These are phyloP conservation scores for Lasaia peninsularis DNA, from an alignment of 1,140 invertebrate genomes.

Conservation along the genomic window DNA sequence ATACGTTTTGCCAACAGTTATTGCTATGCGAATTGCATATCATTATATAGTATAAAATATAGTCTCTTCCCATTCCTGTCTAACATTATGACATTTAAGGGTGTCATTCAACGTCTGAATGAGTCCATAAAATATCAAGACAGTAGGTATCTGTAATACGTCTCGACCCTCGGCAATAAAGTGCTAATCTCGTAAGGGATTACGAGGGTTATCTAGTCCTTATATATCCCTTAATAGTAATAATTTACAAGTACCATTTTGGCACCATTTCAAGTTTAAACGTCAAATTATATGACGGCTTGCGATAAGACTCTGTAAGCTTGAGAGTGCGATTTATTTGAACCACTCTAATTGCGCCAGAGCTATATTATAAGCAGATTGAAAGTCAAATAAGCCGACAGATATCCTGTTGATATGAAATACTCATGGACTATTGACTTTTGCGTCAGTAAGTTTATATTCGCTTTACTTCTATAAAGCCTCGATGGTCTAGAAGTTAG, in stretches of 20 bases:
- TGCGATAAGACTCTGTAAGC: neutral
- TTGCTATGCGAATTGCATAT: too few species aligned
- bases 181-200: constrained; percentile 1
- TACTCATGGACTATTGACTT: too few species aligned
- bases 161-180: neutral
- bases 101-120: neutral
- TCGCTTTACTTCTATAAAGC: too few species aligned
- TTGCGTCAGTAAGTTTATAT: too few species aligned
- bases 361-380: too few species aligned
- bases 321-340: neutral
- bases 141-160: neutral
- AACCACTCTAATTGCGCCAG: too few species aligned
- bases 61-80: too few species aligned
- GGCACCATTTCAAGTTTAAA: neutral
- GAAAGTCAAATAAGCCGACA: too few species aligned
- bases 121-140: neutral
- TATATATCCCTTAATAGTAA: neutral
- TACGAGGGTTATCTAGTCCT: neutral
- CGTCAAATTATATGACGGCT: constrained; percentile 1
- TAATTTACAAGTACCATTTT: neutral
- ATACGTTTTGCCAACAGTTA: too few species aligned
- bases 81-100: neutral
- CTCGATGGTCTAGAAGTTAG: too few species aligned
- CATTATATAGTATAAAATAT: too few species aligned
- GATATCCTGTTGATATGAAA: too few species aligned